A percentile compares a stretch with the other conserved stretches of the same genome.
Conservation (phyloP, 2,113 vertebrate genomes). For the Setophaga coronata region DNA sequence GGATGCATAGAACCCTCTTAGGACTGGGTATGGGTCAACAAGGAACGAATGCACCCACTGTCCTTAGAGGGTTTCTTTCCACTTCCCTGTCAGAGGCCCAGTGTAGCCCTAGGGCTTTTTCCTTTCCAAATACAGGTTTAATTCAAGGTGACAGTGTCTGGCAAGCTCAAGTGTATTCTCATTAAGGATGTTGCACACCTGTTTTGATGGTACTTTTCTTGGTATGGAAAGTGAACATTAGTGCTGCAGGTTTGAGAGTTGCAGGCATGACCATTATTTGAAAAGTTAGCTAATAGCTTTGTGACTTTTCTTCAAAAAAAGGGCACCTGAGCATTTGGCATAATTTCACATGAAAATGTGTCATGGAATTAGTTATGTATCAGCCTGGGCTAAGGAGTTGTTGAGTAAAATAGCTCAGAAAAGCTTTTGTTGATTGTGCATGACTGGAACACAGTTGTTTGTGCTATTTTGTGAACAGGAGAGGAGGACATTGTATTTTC, state of each 20-base stretch:
- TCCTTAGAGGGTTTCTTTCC: not conserved
- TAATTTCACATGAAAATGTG: not conserved
- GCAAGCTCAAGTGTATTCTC: not conserved
- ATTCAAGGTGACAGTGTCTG: not conserved
- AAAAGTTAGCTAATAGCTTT: not conserved
- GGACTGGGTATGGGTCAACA: not conserved
- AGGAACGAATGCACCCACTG: not conserved
- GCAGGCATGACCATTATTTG: not conserved
- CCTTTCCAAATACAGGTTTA: not conserved
- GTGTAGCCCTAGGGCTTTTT: not conserved
- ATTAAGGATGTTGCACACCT: not conserved
- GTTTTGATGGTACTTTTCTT: not conserved
- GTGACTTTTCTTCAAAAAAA: not conserved
- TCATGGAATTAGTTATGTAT: not conserved
- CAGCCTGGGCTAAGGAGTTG: not conserved
- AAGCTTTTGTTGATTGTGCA: not conserved
- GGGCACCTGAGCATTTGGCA: not conserved
- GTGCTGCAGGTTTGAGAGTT: not conserved
- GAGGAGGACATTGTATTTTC: not conserved
- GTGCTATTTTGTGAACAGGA: not conserved
- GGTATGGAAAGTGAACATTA: not conserved
- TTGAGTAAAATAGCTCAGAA: not conserved
- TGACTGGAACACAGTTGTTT: accelerated
- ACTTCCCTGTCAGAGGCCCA: not conserved
- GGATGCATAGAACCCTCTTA: not conserved